Percentiles rank a stretch among this genome's conserved stretches.
Conservation (phyloP, 2,797 vertebrate species). For the Micropoecilia bifurca region DNA sequence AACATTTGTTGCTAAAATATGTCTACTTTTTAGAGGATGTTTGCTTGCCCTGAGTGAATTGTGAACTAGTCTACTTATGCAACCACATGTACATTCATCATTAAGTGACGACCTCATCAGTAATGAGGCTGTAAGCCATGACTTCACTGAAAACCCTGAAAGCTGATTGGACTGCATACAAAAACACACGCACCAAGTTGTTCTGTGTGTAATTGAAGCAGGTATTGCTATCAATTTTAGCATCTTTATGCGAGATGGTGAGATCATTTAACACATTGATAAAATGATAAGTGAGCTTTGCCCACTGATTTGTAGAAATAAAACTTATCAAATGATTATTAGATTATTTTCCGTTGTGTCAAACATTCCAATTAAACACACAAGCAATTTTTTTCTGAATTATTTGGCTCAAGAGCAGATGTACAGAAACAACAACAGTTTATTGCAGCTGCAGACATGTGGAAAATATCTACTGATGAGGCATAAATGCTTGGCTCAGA, state of each 20-base stretch:
- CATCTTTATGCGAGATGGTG: not conserved
- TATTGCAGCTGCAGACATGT: not conserved
- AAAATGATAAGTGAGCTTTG: not conserved
- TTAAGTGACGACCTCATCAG: not conserved
- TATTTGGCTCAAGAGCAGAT: not conserved
- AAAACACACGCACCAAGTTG: not conserved
- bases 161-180: not conserved
- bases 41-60: not conserved
- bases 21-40: not conserved
- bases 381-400: not conserved
- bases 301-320: not conserved
- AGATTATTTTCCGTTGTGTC: not conserved
- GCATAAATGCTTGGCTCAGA: not conserved
- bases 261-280: constrained; percentile 18
- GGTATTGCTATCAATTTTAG: not conserved
- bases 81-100: not conserved
- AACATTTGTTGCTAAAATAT: not conserved
- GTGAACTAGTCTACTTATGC: not conserved
- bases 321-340: not conserved
- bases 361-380: not conserved
- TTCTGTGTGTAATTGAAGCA: not conserved
- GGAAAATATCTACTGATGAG: not conserved
- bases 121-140: not conserved
- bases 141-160: not conserved
- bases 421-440: not conserved